phyloP scores from a whole-genome alignment of 2,888 invertebrate species.

The Oscheius sp. region DNA sequence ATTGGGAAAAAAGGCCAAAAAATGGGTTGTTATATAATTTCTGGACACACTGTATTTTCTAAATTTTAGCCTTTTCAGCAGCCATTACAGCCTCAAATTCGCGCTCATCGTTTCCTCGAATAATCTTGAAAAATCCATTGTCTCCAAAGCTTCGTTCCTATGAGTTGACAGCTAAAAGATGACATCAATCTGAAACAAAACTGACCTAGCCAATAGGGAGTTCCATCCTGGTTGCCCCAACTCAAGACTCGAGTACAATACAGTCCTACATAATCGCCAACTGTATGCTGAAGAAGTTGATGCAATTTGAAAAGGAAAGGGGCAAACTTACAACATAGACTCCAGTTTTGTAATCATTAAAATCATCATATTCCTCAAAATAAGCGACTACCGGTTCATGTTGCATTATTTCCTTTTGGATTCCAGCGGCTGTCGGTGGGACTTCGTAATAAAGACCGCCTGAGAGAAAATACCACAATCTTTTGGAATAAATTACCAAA shows the following conservation, averaged over 20 bases:
- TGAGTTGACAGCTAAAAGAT: too few species aligned
- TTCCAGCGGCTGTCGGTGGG: slow-evolving; percentile 53
- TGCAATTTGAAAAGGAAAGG: too few species aligned
- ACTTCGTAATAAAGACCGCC: slow-evolving; percentile 61
- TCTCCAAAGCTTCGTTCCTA: slow-evolving; percentile 93
- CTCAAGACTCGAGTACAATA: slow-evolving; percentile 87
- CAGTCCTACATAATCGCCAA: slow-evolving; percentile 78
- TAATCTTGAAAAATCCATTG: slow-evolving; percentile 83
- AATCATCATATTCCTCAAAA: slow-evolving; percentile 53
- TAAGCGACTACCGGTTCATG: slow-evolving; percentile 54
- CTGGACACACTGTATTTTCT: too few species aligned
- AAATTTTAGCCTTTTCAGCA: slow-evolving; percentile 64
- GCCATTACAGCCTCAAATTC: slow-evolving; percentile 72
- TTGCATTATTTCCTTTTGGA: slow-evolving; percentile 75
- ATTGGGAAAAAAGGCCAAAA: too few species aligned
- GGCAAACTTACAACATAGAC: slow-evolving; percentile 75
- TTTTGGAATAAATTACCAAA: slow-evolving; percentile 33
- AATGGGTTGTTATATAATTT: too few species aligned
- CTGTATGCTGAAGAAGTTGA: slow-evolving; percentile 77
- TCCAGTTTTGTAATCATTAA: slow-evolving; percentile 48
- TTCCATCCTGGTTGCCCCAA: slow-evolving; percentile 80
- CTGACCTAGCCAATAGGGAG: slow-evolving; percentile 67
- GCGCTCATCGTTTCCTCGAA: slow-evolving; percentile 79
- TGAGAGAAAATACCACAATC: too few species aligned
- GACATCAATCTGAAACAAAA: slow-evolving; percentile 75